Evolutionary conservation across 2,888 invertebrate species (phyloP), one percentile per base, ranked within the genome.

Genomic region (Drosophila colorata): DNA sequence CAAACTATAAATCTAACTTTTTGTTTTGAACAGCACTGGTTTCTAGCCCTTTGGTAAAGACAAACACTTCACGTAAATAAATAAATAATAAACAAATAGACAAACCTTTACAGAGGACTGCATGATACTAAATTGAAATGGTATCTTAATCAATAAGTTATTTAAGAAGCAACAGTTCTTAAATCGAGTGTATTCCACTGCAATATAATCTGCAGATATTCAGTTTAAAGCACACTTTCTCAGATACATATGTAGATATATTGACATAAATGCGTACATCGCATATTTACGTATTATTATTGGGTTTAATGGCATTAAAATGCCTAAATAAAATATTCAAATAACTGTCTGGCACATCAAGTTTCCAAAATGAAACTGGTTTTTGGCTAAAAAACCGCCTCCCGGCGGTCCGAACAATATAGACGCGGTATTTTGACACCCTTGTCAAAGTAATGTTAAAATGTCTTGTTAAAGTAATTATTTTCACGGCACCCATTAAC

Each of bases 381-480:
- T 49, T 14, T 6, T 13, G 28, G 40, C 9, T 31, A 13, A 55
- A 55, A 41, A 41, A 1, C 13, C 4, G 23, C 9, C 25, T 25
- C 25, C 0, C 28, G 9, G 28, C 28, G 28, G 13, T 13, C 33
- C 4, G 33, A 20, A 4, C 8, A 38, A 51, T 33, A 65, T 23
- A 49, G 23, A 37, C 8, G 13, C 14, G 9, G 8, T 6, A 2
- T 37, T 37, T 37, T 14, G 33, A 23, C 35, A 53, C n/a, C 25
- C 33, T 28, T 63, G 31, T 38, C n/a, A n/a, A n/a, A n/a, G n/a
- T n/a, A n/a, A n/a, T n/a, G n/a, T n/a, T n/a, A n/a, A n/a, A n/a
- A n/a, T 18, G 4, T 66, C 23, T 64, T 31, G 37, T 64, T 63
- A 8, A 64, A 44, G 14, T 14, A n/a, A 49, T 33, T 61, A 38